These are phyloP conservation scores for Chromoteleia sp. DNA, from an alignment of 2,888 invertebrate genomes.

Conservation along the genomic window DNA sequence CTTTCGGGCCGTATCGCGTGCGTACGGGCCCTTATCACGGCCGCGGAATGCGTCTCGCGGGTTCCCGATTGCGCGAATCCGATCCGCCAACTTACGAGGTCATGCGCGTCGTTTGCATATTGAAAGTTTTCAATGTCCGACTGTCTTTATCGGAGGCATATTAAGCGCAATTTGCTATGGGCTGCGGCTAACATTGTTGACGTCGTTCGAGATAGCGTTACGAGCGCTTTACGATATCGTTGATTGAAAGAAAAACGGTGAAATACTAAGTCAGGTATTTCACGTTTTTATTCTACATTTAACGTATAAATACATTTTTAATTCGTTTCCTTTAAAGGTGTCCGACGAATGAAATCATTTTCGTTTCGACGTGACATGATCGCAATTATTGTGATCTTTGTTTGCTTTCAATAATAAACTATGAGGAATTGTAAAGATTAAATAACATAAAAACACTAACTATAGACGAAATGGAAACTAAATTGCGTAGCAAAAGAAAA, in stretches of 20 bases:
- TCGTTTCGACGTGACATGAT: no score
- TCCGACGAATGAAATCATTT: no score
- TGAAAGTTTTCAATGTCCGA: slow-evolving; percentile 13
- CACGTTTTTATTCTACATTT: background rate
- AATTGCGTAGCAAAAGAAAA: no score
- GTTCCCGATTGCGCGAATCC: slow-evolving; percentile 52
- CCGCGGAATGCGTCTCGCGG: slow-evolving; percentile 45
- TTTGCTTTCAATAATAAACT: no score
- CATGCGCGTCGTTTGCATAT: slow-evolving; percentile 49
- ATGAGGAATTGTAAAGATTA: no score
- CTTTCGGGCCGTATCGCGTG: slow-evolving; percentile 61
- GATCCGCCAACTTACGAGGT: slow-evolving; percentile 59
- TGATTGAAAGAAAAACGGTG: background rate
- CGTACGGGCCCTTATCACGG: slow-evolving; percentile 70
- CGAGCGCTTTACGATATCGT: slow-evolving; percentile 2
- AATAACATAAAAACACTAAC: no score
- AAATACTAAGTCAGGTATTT: background rate
- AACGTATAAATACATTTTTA: background rate
- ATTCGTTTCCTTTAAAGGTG: no score
- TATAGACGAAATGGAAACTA: no score
- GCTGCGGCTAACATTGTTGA: slow-evolving; percentile 27
- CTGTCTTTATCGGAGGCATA: slow-evolving; percentile 39
- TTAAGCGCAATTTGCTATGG: slow-evolving; percentile 39
- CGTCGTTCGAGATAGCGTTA: slow-evolving; percentile 21
- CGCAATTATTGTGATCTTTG: no score